These are phyloP conservation scores for Oncorhynchus tshawytscha DNA, from an alignment of 2,113 vertebrate genomes.

Conservation along the genomic window DNA sequence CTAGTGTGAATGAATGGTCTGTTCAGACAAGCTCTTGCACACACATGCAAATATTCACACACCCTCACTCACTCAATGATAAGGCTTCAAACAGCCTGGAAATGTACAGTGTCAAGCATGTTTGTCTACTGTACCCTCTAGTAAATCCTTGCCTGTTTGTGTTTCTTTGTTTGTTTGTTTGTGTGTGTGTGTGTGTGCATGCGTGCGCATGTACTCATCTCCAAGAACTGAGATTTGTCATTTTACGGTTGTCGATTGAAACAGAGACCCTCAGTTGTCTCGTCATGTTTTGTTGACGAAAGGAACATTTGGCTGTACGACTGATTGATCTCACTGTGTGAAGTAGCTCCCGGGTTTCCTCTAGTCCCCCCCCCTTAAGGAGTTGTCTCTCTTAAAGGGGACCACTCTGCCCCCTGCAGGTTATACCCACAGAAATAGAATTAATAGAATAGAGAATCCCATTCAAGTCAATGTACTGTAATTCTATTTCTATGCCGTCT, in stretches of 20 bases:
- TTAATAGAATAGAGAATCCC: no score
- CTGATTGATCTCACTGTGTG: not conserved
- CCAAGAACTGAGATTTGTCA: no score
- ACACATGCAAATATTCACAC: conserved; percentile 65
- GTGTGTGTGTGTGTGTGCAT: not conserved
- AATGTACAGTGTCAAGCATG: not conserved
- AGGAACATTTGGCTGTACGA: not conserved
- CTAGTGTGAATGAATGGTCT: conserved; percentile 1
- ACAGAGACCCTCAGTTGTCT: not conserved
- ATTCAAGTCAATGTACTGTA: no score
- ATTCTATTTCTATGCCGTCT: no score
- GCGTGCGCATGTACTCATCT: no score
- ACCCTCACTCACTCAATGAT: conserved; percentile 38
- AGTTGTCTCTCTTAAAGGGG: not conserved
- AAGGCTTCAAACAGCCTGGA: conserved; percentile 5
- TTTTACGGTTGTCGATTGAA: no score
- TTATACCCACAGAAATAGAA: not conserved
- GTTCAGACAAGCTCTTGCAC: conserved; percentile 9
- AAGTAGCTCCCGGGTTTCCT: not conserved
- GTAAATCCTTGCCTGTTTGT: not conserved
- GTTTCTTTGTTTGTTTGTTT: not conserved
- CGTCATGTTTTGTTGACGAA: not conserved
- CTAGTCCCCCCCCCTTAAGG: no score
- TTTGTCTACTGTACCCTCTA: conserved; percentile 15
- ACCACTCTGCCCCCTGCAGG: not conserved